These are phyloP conservation scores for Limnephilus rhombicus DNA, from an alignment of 2,888 invertebrate genomes.

Conservation along the genomic window DNA sequence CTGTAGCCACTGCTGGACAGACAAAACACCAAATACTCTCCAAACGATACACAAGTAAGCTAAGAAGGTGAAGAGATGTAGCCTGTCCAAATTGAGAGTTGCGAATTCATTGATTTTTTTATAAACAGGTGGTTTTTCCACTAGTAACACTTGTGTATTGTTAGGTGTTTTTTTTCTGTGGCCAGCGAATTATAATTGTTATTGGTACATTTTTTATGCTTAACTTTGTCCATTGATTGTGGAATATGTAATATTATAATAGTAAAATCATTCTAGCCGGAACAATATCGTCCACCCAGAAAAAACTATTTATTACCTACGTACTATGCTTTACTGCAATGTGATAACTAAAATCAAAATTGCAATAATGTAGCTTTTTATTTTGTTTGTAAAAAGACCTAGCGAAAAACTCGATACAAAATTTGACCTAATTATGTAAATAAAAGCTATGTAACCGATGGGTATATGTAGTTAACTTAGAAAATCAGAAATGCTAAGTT, in stretches of 20 bases:
- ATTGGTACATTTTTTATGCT: neutral
- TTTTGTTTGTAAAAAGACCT: neutral
- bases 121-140: too few relatives aligned
- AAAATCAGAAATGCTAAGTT: neutral
- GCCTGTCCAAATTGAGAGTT: too few relatives aligned
- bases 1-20: too few relatives aligned
- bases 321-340: neutral
- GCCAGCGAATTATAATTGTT: neutral
- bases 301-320: neutral
- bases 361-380: neutral
- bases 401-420: neutral
- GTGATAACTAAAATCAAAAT: neutral
- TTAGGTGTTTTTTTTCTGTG: too few relatives aligned
- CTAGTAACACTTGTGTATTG: too few relatives aligned
- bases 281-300: neutral
- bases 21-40: too few relatives aligned
- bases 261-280: neutral
- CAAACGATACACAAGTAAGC: too few relatives aligned
- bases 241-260: neutral
- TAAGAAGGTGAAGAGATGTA: too few relatives aligned
- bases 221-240: neutral
- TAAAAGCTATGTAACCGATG: neutral
- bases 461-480: neutral
- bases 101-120: too few relatives aligned
- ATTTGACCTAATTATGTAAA: slow-evolving; percentile 1